A percentile compares a stretch with the other conserved stretches of the same genome.
Conservation (phyloP, 2,888 invertebrate species). For the Clivina fossor region DNA sequence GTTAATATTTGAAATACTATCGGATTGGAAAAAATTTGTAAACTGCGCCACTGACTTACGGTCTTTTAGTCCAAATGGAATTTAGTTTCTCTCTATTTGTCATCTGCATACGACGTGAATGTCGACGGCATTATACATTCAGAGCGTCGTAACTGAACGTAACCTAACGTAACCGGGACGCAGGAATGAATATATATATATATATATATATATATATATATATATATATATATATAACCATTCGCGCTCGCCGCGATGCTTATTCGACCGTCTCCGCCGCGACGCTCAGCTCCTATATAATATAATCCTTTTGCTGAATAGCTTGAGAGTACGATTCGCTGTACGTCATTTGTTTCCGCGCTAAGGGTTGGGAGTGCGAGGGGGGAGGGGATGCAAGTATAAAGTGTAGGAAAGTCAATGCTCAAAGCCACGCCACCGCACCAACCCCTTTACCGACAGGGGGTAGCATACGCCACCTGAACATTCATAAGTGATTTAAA, state of each 20-base stretch:
- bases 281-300: too few species aligned
- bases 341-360: constrained; percentile 50
- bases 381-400: too few species aligned
- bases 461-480: too few species aligned
- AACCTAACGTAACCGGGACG: too few species aligned
- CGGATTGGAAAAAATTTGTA: too few species aligned
- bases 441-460: neutral
- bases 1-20: too few species aligned
- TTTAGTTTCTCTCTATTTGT: constrained; percentile 42
- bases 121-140: constrained; percentile 31
- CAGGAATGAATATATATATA: too few species aligned
- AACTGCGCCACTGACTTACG: too few species aligned
- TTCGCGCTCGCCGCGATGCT: constrained; percentile 32
- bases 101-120: constrained; percentile 39
- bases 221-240: constrained; percentile 39
- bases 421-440: too few species aligned
- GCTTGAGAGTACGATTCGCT: constrained; percentile 49
- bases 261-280: constrained; percentile 37
- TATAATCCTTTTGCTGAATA: constrained; percentile 45
- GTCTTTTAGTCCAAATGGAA: constrained; percentile 28
- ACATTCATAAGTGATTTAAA: constrained; percentile 48
- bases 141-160: constrained; percentile 3
- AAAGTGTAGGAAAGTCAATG: too few species aligned
- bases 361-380: too few species aligned
- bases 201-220: too few species aligned